phyloP scores from a whole-genome alignment of 2,888 invertebrate species.

The Hydrotaea diabolus region DNA sequence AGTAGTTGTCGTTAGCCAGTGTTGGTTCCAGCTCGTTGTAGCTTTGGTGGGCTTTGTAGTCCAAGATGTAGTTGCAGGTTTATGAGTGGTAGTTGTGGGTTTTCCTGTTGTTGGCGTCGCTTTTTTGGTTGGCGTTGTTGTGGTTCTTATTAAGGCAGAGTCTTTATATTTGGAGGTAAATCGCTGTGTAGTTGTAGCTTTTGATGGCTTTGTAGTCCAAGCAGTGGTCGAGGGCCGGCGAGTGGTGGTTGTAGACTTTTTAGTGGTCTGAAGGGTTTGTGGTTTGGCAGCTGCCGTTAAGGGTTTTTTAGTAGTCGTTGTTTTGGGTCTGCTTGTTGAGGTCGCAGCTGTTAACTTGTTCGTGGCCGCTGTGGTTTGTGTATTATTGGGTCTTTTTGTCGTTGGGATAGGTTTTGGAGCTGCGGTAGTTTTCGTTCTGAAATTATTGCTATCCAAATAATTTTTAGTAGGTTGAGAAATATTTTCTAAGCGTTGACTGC shows the following conservation, averaged over 20 bases:
- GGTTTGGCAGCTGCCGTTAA: background rate
- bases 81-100: background rate
- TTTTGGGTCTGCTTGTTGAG: slow-evolving; percentile 21
- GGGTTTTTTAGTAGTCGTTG: background rate
- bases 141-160: slow-evolving; percentile 5
- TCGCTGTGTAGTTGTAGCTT: slow-evolving; percentile 4
- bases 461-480: slow-evolving; percentile 25
- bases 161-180: slow-evolving; percentile 14
- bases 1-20: background rate
- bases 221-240: slow-evolving; percentile 30
- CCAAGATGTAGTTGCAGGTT: slow-evolving; percentile 4
- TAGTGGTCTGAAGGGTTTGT: slow-evolving; percentile 5
- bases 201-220: slow-evolving; percentile 32
- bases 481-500: background rate
- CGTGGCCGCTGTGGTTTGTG: slow-evolving; percentile 13
- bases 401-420: slow-evolving; percentile 5
- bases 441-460: slow-evolving; percentile 51
- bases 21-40: background rate
- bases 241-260: slow-evolving; percentile 35
- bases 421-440: slow-evolving; percentile 16
- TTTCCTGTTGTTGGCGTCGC: slow-evolving; percentile 43
- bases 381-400: slow-evolving; percentile 34
- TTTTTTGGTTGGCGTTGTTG: slow-evolving; percentile 32
- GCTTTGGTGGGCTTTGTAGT: slow-evolving; percentile 29
- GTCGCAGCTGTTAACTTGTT: background rate